Evolutionary conservation across 2,797 vertebrate species (phyloP).

Genomic region (Rhynchonycteris naso): DNA sequence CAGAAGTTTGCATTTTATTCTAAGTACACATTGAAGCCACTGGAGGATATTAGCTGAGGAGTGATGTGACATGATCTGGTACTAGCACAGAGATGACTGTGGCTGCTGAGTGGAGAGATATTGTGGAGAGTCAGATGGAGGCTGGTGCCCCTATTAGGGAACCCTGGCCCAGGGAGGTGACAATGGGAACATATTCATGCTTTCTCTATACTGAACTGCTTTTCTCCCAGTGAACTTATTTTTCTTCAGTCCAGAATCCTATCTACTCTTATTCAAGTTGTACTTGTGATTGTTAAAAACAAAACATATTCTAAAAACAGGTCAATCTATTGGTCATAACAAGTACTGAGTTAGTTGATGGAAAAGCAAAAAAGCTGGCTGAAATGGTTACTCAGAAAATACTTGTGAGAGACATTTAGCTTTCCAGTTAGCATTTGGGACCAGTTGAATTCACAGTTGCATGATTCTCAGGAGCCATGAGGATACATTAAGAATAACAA

Average conservation of each 20-base stretch:
- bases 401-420: not conserved
- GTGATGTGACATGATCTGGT: not conserved
- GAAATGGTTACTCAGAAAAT: not conserved
- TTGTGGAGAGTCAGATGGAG: not conserved
- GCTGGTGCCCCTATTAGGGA: not conserved
- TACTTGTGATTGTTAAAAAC: not conserved
- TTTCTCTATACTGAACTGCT: not conserved
- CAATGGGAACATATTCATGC: rapidly evolving
- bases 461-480: slow-evolving; percentile 60
- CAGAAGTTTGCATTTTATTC: not conserved
- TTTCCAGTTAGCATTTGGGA: slow-evolving; percentile 17
- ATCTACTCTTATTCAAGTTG: not conserved
- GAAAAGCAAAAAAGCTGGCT: slow-evolving; percentile 2
- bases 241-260: not conserved
- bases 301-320: not conserved
- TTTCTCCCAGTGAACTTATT: not conserved
- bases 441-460: slow-evolving; percentile 27
- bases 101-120: not conserved
- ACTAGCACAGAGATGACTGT: not conserved
- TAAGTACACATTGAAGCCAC: not conserved
- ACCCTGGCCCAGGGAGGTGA: not conserved
- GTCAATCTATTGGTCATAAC: not conserved
- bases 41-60: not conserved
- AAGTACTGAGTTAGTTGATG: not conserved
- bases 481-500: slow-evolving; percentile 74